Evolutionary conservation across 2,113 vertebrate genomes (phyloP).

Genomic region (Promerops cafer): DNA sequence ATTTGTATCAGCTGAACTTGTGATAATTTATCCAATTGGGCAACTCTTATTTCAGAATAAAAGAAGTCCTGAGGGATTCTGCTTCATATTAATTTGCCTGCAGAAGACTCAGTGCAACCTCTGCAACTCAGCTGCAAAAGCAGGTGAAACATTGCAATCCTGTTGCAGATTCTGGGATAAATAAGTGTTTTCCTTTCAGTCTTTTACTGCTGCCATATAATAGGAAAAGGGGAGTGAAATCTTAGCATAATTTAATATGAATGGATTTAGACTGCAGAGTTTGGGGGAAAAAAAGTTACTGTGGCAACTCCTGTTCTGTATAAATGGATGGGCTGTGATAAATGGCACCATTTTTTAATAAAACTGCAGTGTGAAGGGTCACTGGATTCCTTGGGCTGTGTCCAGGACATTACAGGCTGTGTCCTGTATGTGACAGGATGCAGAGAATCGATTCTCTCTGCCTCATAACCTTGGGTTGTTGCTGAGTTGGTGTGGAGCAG

Average conservation of each 20-base stretch:
- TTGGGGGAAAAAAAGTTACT: not conserved
- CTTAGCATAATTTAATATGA: not conserved
- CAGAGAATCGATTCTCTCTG: not conserved
- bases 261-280: not conserved
- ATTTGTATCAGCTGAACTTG: conserved; percentile 15
- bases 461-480: not conserved
- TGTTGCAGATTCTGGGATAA: not conserved
- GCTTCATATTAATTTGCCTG: not conserved
- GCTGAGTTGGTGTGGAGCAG: not conserved
- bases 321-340: not conserved
- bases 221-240: not conserved
- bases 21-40: conserved; percentile 25
- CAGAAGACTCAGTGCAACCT: not conserved
- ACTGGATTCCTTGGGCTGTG: not conserved
- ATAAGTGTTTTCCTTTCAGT: not conserved
- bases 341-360: rapidly evolving
- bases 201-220: not conserved
- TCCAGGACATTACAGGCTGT: not conserved
- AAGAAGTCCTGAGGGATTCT: not conserved
- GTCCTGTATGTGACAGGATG: not conserved
- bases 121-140: not conserved
- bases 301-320: not conserved
- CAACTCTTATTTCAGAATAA: not conserved
- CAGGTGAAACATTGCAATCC: not conserved
- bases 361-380: not conserved